A percentile compares a stretch with the other conserved stretches of the same genome.
phyloP scores from a whole-genome alignment of 1,140 invertebrate species.

The Palaemon carinicauda region DNA sequence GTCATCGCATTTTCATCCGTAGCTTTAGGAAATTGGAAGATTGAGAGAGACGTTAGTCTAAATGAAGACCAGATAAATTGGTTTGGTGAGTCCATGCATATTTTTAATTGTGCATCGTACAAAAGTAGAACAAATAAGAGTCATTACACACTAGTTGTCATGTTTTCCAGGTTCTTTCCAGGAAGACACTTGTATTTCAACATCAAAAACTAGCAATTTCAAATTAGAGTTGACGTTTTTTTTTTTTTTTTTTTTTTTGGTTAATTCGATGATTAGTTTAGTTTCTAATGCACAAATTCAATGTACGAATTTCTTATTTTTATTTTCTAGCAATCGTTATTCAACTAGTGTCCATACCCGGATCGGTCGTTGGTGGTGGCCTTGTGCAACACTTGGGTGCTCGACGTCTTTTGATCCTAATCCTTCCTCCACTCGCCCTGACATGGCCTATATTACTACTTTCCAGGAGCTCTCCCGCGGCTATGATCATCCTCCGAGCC shows the following conservation, averaged over 20 bases:
- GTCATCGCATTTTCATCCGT: slow-evolving; percentile 19
- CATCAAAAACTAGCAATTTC: background rate
- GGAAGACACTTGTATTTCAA: background rate
- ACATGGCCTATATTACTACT: slow-evolving; percentile 23
- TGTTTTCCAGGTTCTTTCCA: background rate
- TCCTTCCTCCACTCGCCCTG: slow-evolving; percentile 11
- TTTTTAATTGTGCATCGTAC: background rate
- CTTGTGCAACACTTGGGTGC: slow-evolving; percentile 24
- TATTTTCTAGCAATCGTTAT: slow-evolving; percentile 12
- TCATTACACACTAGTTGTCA: background rate
- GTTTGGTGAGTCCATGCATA: slow-evolving; percentile 21
- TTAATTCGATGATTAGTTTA: too few species aligned
- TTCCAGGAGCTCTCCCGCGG: background rate
- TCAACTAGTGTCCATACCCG: slow-evolving; percentile 36
- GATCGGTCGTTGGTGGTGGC: slow-evolving; percentile 24
- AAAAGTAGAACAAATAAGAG: background rate
- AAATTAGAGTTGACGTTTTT: background rate
- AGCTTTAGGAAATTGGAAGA: slow-evolving; percentile 3
- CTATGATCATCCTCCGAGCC: slow-evolving; percentile 18
- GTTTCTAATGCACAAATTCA: background rate
- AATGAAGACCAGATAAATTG: background rate
- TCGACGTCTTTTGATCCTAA: slow-evolving; percentile 15
- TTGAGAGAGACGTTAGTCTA: background rate
- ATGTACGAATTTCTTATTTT: background rate
- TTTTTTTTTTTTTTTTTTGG: background rate